Percentiles rank a stretch among this genome's conserved stretches.
These are phyloP conservation scores for Drosophila meridionalis DNA, from an alignment of 2,888 invertebrate genomes.

Conservation along the genomic window DNA sequence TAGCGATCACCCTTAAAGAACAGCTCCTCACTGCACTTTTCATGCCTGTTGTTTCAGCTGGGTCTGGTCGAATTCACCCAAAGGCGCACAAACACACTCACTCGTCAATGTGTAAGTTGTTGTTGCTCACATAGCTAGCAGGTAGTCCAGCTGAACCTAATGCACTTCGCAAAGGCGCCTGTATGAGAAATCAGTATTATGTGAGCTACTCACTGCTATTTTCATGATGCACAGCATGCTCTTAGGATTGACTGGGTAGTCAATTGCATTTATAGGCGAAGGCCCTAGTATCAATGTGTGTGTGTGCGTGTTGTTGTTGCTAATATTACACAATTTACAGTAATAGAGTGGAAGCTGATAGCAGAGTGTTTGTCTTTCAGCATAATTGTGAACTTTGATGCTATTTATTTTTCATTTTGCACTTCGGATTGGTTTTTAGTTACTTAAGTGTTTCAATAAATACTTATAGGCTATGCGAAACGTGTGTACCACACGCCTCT, in stretches of 20 bases:
- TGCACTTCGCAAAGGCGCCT: neutral
- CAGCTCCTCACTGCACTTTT: constrained; percentile 15
- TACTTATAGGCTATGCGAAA: constrained; percentile 71
- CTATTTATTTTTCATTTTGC: constrained; percentile 59
- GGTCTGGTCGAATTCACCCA: constrained; percentile 8
- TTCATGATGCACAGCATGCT: constrained; percentile 33
- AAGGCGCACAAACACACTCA: constrained; percentile 23
- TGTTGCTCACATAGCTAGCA: constrained; percentile 24
- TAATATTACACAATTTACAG: constrained; percentile 56
- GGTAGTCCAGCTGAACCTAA: constrained; percentile 3
- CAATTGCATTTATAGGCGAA: constrained; percentile 18
- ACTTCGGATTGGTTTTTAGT: constrained; percentile 64
- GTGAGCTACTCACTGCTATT: constrained; percentile 18
- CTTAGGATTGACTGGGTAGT: constrained; percentile 21
- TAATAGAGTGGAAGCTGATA: constrained; percentile 45
- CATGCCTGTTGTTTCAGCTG: constrained; percentile 16
- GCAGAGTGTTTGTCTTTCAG: constrained; percentile 33
- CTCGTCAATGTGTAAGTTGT: constrained; percentile 13
- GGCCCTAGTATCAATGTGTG: constrained; percentile 34
- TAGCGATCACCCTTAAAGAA: neutral
- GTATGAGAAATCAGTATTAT: neutral
- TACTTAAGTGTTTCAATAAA: constrained; percentile 71
- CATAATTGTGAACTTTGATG: constrained; percentile 66
- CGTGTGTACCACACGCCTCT: constrained; percentile 68
- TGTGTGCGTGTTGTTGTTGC: constrained; percentile 34